Evolutionary conservation across 2,797 vertebrate genomes (phyloP).

Genomic region (Epinephelus awoara): DNA sequence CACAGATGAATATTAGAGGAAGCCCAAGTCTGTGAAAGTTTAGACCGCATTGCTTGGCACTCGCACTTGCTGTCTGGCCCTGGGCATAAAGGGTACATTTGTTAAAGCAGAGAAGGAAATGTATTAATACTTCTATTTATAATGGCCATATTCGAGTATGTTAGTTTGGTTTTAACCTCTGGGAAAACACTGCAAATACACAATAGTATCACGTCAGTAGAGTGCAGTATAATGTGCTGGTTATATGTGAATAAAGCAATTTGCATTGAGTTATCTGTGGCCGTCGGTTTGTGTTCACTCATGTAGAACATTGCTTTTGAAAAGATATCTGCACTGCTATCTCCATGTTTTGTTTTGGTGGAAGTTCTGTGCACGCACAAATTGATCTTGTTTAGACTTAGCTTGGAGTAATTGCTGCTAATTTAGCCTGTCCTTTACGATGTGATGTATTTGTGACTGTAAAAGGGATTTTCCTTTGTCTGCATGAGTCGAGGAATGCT

Average conservation of each 20-base stretch:
- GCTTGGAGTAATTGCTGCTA: slow-evolving; percentile 29
- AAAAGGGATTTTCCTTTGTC: slow-evolving; percentile 72
- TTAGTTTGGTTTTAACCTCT: slow-evolving; percentile 33
- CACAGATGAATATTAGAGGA: slow-evolving; percentile 80
- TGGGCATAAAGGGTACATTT: slow-evolving; percentile 73
- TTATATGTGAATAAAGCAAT: neutral
- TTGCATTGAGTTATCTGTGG: slow-evolving; percentile 29
- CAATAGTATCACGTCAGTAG: slow-evolving; percentile 21
- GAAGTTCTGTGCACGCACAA: neutral
- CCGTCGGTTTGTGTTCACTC: neutral
- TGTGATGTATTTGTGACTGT: slow-evolving; percentile 51
- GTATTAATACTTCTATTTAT: slow-evolving; percentile 44
- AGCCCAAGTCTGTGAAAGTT: slow-evolving; percentile 82
- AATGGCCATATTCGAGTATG: slow-evolving; percentile 33
- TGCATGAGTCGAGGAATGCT: slow-evolving; percentile 70
- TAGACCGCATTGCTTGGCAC: slow-evolving; percentile 72
- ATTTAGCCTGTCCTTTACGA: slow-evolving; percentile 18
- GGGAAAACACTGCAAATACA: slow-evolving; percentile 17
- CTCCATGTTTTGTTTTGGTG: neutral
- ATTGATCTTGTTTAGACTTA: slow-evolving; percentile 35
- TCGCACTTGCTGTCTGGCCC: slow-evolving; percentile 64
- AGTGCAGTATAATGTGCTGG: slow-evolving; percentile 4
- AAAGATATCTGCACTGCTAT: neutral
- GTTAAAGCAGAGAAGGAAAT: slow-evolving; percentile 61
- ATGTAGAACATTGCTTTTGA: slow-evolving; percentile 9